Conservation (phyloP, 2,888 invertebrate genomes). For the Nomada hirtipes region DNA sequence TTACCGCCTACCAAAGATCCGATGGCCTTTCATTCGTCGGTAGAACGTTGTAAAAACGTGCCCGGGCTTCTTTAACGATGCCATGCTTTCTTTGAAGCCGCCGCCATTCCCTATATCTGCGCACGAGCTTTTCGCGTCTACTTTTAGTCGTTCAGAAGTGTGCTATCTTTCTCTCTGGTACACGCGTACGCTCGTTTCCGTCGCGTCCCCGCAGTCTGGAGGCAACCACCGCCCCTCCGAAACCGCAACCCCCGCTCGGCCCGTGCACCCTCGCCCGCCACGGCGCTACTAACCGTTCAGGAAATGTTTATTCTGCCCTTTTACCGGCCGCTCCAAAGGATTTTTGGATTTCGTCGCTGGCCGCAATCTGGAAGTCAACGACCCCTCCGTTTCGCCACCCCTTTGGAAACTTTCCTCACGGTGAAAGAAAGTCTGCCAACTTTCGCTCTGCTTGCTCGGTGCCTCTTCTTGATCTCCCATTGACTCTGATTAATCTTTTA, state of each 20-base stretch:
- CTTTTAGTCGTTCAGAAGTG: constrained; percentile 67
- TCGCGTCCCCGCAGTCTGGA: constrained; percentile 73
- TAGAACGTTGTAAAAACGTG: constrained; percentile 25
- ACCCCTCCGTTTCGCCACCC: constrained; percentile 30
- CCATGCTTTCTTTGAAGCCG: constrained; percentile 50
- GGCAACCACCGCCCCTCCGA: constrained; percentile 71
- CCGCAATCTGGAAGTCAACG: constrained; percentile 64
- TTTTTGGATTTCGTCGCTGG: constrained; percentile 75
- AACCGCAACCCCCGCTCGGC: constrained; percentile 78
- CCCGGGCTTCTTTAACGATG: constrained; percentile 51
- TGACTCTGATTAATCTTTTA: no score
- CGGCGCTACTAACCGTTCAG: constrained; percentile 80
- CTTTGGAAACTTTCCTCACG: constrained; percentile 3
- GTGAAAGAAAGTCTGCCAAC: background rate
- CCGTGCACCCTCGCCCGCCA: constrained; percentile 62
- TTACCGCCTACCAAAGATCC: background rate
- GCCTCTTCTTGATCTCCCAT: background rate
- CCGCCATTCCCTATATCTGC: constrained; percentile 45
- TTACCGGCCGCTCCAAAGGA: constrained; percentile 72
- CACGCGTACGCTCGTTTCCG: constrained; percentile 57
- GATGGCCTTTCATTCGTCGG: constrained; percentile 7
- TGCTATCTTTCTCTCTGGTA: constrained; percentile 60
- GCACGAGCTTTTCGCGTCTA: constrained; percentile 63
- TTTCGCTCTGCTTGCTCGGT: background rate
- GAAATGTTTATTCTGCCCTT: constrained; percentile 80